Base-by-base conservation (phyloP, 1,140 invertebrate genomes). In the Drosophila sturtevanti region DNA sequence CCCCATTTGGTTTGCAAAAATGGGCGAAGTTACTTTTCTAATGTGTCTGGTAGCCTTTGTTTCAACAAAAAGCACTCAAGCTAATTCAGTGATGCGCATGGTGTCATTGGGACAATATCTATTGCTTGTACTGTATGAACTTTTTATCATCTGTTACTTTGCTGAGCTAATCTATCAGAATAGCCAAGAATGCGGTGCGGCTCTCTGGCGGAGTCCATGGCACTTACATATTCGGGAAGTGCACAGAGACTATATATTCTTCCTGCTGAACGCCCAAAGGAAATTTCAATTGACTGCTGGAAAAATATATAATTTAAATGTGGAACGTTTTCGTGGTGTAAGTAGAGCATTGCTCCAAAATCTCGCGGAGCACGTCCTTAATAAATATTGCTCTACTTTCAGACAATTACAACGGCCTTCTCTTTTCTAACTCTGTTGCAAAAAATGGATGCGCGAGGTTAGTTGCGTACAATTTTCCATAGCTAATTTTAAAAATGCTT, bases 351-450 rank as follows among this genome's bases (percentile, higher is more conserved):
- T 6, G 27, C 6, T 31, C 27, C 27, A 31, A 31, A 24, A 24
- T 24, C 24, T 24, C 4, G 24, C 1, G 4, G 2, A 24, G 24
- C 24, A 24, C 24, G 4, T 4, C 24, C 24, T n/a, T n/a, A n/a
- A n/a, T n/a, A n/a, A n/a, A n/a, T n/a, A n/a, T n/a, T n/a, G n/a
- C n/a, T 16, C 52, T 44, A 3, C 6, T 81, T 79, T 0, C 56
- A 91, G 90, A 85, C 89, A 9, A 90, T 91, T 9, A 90, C 90
- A 6, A 91, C 90, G 0, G 90, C 90, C 0, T 91, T 91, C 24
- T 91, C 90, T 0, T 91, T 91, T 24, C 70, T 91, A 5, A 91
- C 90, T 6, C 51, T 91, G 2, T 44, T 91, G 31, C 90, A 90
- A 48, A 90, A 89, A 55, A 72, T 91, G 81, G 90, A 91, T 63